A percentile compares a stretch with the other conserved stretches of the same genome.
These are phyloP conservation scores for Hycleus phaleratus DNA, from an alignment of 1,140 invertebrate genomes.

Conservation along the genomic window DNA sequence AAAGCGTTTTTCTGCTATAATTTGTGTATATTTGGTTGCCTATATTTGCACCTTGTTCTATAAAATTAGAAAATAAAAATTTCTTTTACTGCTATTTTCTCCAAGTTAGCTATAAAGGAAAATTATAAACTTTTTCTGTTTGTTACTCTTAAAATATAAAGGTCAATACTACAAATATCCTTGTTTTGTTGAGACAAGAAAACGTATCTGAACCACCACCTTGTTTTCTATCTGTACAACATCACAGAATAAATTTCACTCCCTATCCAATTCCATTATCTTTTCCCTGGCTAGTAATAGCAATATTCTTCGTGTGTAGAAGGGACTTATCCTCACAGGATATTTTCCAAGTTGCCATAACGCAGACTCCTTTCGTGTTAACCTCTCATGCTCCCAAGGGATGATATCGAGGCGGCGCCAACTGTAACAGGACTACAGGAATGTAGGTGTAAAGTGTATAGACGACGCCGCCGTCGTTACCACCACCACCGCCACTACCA, in stretches of 20 bases:
- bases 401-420: slow-evolving; percentile 11
- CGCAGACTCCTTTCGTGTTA: slow-evolving; percentile 10
- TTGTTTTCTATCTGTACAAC: slow-evolving; percentile 6
- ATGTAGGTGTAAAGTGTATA: slow-evolving; percentile 6
- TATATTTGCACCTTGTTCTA: too few species aligned
- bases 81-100: too few species aligned
- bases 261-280: slow-evolving; percentile 16
- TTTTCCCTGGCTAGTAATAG: slow-evolving; percentile 10
- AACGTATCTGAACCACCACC: too few species aligned
- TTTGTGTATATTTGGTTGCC: too few species aligned
- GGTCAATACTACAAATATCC: too few species aligned
- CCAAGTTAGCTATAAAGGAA: too few species aligned
- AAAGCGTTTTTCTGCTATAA: too few species aligned
- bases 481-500: neutral
- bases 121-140: too few species aligned
- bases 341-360: slow-evolving; percentile 9
- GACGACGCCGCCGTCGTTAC: neutral
- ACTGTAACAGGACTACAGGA: slow-evolving; percentile 14
- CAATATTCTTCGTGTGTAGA: slow-evolving; percentile 11
- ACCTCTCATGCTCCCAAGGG: slow-evolving; percentile 14
- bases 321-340: slow-evolving; percentile 12
- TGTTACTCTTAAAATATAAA: too few species aligned
- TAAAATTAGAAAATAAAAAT: too few species aligned
- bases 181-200: too few species aligned
- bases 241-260: slow-evolving; percentile 12